Conservation (phyloP, 1,140 invertebrate genomes). For the Latrodectus geometricus region DNA sequence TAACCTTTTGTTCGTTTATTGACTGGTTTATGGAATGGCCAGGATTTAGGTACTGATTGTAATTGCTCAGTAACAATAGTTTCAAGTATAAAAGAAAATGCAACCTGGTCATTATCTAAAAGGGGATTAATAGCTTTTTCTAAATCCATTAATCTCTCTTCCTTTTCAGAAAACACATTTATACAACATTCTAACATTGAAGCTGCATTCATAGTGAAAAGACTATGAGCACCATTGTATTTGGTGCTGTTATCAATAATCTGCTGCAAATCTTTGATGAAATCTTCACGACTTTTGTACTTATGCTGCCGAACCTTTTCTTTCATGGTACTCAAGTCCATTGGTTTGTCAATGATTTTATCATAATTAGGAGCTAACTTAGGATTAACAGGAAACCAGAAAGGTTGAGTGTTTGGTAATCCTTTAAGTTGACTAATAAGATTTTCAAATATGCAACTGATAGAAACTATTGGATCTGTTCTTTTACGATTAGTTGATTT, state of each 20-base stretch:
- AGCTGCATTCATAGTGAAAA: slow-evolving; percentile 86
- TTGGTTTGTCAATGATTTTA: slow-evolving; percentile 89
- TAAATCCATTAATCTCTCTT: slow-evolving; percentile 92
- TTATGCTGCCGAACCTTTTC: slow-evolving; percentile 91
- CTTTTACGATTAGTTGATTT: slow-evolving; percentile 89
- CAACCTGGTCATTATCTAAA: slow-evolving; percentile 97
- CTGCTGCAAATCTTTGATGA: slow-evolving; percentile 92
- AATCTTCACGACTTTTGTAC: slow-evolving; percentile 94
- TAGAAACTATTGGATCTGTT: slow-evolving; percentile 94
- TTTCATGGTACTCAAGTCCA: slow-evolving; percentile 96
- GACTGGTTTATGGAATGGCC: slow-evolving; percentile 95
- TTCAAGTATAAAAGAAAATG: slow-evolving; percentile 93
- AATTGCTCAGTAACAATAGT: slow-evolving; percentile 88
- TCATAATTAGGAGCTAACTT: slow-evolving; percentile 96
- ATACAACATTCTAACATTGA: slow-evolving; percentile 89
- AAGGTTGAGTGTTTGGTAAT: slow-evolving; percentile 88
- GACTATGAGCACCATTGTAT: slow-evolving; percentile 90
- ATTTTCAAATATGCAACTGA: slow-evolving; percentile 90
- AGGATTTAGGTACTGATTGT: slow-evolving; percentile 87
- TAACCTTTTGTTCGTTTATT: slow-evolving; percentile 82
- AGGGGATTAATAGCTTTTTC: slow-evolving; percentile 99
- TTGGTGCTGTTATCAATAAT: slow-evolving; percentile 94
- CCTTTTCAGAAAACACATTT: slow-evolving; percentile 86
- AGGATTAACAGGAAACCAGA: slow-evolving; percentile 92
- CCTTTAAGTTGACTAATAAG: slow-evolving; percentile 94